Evolutionary conservation across 2,113 vertebrate genomes (phyloP).

Genomic region (Maylandia zebra): DNA sequence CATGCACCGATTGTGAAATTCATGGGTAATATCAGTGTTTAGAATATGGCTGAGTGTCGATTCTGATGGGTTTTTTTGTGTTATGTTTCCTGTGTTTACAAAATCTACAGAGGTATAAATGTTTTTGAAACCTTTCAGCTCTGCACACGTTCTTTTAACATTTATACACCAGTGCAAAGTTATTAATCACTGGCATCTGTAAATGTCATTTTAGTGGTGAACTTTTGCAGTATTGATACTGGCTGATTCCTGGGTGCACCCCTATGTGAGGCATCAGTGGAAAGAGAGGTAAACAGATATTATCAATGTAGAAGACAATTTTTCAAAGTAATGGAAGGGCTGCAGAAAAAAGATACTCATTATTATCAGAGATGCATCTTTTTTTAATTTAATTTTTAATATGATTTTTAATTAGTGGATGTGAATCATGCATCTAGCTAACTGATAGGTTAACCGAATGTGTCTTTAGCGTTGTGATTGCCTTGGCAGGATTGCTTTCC

Average conservation of each 20-base stretch:
- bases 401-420: not conserved
- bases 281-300: not conserved
- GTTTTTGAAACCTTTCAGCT: not conserved
- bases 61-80: not conserved
- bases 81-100: not conserved
- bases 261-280: not conserved
- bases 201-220: not conserved
- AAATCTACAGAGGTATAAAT: not conserved
- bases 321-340: not conserved
- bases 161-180: not conserved
- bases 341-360: not conserved
- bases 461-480: slow-evolving; percentile 16
- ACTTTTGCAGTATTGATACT: not conserved
- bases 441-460: slow-evolving; percentile 47
- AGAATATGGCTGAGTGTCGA: not conserved
- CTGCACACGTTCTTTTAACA: not conserved
- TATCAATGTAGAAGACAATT: not conserved
- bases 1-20: not conserved
- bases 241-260: not conserved
- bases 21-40: not conserved
- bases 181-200: not conserved
- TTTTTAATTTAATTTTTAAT: not conserved
- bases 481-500: slow-evolving; percentile 33
- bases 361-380: not conserved
- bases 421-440: not conserved